These are phyloP conservation scores for Carlito syrichta DNA, from an alignment of 2,113 vertebrate species.

Conservation along the genomic window DNA sequence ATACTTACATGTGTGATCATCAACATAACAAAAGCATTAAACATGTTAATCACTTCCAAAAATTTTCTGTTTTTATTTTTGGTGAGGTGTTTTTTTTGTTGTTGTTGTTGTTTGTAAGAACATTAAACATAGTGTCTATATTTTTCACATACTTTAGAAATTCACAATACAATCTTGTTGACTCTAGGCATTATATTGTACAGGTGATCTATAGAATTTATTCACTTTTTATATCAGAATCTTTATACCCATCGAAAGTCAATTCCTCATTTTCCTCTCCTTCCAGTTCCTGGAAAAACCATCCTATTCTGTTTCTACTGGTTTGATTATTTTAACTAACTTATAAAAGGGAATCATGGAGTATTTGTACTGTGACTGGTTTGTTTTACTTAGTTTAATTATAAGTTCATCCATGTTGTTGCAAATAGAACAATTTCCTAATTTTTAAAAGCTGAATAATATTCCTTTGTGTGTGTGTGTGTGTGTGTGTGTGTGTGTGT, in stretches of 20 bases:
- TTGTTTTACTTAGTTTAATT: not conserved
- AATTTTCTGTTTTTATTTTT: not conserved
- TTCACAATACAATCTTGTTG: not conserved
- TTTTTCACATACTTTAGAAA: not conserved
- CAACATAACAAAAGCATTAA: not conserved
- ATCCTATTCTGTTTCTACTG: not conserved
- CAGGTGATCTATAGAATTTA: not conserved
- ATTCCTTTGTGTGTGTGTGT: not conserved
- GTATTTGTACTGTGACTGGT: not conserved
- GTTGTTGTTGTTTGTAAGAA: not conserved
- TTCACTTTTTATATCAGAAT: not conserved
- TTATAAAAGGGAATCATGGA: not conserved
- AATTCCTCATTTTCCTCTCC: not conserved
- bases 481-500: no score
- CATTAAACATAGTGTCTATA: not conserved
- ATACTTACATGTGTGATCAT: not conserved
- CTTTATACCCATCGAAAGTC: not conserved
- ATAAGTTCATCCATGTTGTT: not conserved
- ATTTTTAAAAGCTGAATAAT: not conserved
- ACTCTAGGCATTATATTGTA: not conserved
- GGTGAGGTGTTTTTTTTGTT: not conserved
- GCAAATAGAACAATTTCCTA: not conserved
- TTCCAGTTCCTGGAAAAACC: fast-evolving
- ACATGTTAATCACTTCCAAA: not conserved
- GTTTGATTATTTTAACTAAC: not conserved